A percentile compares a stretch with the other conserved stretches of the same genome.
Conservation (phyloP, 1,140 invertebrate genomes). For the Scaptomyza graminum region DNA sequence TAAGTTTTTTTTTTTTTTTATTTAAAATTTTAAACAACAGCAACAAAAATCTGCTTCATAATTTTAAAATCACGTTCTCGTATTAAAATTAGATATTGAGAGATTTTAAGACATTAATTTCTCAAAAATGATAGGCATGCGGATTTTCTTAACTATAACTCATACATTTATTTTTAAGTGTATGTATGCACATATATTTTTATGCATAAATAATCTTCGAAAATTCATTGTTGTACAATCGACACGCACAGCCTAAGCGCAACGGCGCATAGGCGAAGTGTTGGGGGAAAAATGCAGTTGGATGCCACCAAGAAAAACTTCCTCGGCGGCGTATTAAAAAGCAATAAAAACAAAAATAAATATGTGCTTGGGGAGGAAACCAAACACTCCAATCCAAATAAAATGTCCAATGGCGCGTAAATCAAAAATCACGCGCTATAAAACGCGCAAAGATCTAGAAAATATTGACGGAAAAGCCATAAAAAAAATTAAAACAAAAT, state of each 20-base stretch:
- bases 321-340: conserved; percentile 78
- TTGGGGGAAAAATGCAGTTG: conserved; percentile 57
- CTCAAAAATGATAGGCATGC: too few species aligned
- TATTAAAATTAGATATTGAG: too few species aligned
- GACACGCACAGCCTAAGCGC: conserved; percentile 40
- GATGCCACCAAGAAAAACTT: conserved; percentile 64
- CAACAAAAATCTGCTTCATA: too few species aligned
- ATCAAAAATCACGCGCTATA: conserved; percentile 77
- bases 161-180: not conserved
- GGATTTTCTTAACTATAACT: not conserved
- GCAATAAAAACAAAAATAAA: conserved; percentile 82
- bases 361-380: conserved; percentile 73
- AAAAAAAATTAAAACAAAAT: conserved; percentile 57
- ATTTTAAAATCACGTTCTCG: too few species aligned
- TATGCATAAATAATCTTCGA: conserved; percentile 69
- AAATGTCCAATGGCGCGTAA: conserved; percentile 76
- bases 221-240: conserved; percentile 76
- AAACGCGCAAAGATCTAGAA: conserved; percentile 36
- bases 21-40: too few species aligned
- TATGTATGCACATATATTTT: not conserved
- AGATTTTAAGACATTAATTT: too few species aligned
- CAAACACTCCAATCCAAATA: conserved; percentile 69
- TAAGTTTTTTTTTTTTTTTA: too few species aligned
- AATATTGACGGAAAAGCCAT: conserved; percentile 14
- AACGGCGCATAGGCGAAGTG: not conserved